phyloP scores from a whole-genome alignment of 2,797 vertebrate genomes.

The Zalophus californianus region DNA sequence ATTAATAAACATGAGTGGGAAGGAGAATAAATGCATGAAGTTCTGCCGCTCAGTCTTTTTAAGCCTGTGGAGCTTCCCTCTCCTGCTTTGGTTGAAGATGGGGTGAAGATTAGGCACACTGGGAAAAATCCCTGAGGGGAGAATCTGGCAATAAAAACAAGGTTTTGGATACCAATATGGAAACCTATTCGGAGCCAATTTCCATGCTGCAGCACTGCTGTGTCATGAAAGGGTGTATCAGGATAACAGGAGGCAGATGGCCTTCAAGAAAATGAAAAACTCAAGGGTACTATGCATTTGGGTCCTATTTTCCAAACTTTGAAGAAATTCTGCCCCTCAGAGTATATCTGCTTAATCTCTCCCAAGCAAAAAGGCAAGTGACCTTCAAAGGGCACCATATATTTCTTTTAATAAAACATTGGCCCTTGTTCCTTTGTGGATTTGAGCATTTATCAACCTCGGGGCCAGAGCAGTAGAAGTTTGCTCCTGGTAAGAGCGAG shows the following conservation, averaged over 20 bases:
- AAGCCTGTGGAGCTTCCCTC: neutral
- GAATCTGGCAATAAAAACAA: conserved; percentile 8
- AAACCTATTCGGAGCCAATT: conserved; percentile 58
- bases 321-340: neutral
- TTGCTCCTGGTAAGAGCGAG: neutral
- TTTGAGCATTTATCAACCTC: neutral
- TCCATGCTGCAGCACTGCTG: neutral
- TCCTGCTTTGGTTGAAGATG: conserved; percentile 34
- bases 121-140: conserved; percentile 10
- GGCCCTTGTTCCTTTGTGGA: neutral
- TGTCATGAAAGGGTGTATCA: neutral
- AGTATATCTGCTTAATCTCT: neutral
- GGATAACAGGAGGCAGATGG: conserved; percentile 36
- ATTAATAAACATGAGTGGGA: conserved; percentile 76
- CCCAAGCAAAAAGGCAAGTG: conserved; percentile 12
- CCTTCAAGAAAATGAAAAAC: conserved; percentile 47
- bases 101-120: neutral
- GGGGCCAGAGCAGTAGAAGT: neutral
- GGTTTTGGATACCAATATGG: conserved; percentile 42
- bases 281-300: neutral
- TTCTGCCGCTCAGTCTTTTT: conserved; percentile 44
- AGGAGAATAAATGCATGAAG: conserved; percentile 27
- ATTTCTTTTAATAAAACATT: conserved; percentile 43
- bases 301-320: conserved; percentile 12
- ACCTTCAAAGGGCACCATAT: neutral